phyloP scores from a whole-genome alignment of 2,113 vertebrate species.

The Neopipo cinnamomea region DNA sequence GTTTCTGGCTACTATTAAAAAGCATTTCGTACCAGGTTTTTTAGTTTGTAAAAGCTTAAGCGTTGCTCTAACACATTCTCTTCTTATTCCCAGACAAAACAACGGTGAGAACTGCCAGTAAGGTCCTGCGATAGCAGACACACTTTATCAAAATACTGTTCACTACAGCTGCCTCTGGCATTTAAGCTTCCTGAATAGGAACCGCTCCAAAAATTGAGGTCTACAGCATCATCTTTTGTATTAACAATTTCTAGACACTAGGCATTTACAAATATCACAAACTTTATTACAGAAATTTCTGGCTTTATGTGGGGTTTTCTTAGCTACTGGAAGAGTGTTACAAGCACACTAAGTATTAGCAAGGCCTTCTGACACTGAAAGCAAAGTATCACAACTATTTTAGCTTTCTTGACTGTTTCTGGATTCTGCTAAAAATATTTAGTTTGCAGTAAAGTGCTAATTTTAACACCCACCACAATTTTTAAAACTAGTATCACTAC shows the following conservation, averaged over 20 bases:
- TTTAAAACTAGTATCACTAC: background rate
- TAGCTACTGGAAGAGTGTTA: background rate
- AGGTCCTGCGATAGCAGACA: background rate
- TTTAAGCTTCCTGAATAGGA: background rate
- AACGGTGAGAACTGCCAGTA: background rate
- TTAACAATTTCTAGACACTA: background rate
- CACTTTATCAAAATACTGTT: conserved; percentile 6
- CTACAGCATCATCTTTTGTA: background rate
- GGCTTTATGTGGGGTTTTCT: background rate
- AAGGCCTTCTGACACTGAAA: background rate
- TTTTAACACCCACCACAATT: background rate
- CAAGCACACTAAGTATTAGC: background rate
- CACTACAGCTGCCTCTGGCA: background rate
- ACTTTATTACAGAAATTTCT: background rate
- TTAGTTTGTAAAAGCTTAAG: background rate
- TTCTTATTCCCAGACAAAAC: conserved; percentile 25
- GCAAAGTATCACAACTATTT: background rate
- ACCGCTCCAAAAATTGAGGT: background rate
- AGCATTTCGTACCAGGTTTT: background rate
- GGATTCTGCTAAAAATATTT: background rate
- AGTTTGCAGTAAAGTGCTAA: background rate
- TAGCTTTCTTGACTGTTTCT: background rate
- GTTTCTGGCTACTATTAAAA: background rate
- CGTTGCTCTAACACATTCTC: background rate
- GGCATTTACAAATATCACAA: background rate